Conservation (phyloP, 2,888 invertebrate genomes). For the Megastigmus dorsalis region DNA sequence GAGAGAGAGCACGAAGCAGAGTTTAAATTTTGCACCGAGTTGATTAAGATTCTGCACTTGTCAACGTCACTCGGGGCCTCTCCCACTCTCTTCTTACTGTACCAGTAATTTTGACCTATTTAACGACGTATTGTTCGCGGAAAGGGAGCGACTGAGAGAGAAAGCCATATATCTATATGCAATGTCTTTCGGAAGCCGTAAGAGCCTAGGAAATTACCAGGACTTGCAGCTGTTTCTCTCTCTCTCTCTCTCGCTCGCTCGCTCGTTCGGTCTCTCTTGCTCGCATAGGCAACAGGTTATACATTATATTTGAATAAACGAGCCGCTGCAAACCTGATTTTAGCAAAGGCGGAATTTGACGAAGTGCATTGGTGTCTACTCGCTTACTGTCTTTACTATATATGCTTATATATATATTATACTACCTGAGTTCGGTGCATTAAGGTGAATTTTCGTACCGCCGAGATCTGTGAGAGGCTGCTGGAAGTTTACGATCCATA, state of each 20-base stretch:
- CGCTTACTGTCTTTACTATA: too few species aligned
- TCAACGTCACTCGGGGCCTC: background rate
- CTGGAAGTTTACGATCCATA: too few species aligned
- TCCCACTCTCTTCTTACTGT: background rate
- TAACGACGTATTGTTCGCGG: constrained; percentile 19
- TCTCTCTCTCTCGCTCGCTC: too few species aligned
- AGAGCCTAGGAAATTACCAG: background rate
- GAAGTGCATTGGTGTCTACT: too few species aligned
- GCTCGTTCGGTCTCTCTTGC: too few species aligned
- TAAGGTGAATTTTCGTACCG: too few species aligned
- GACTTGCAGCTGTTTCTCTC: too few species aligned
- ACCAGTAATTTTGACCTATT: constrained; percentile 18
- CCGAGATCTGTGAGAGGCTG: too few species aligned
- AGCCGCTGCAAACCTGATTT: background rate
- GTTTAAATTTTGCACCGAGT: background rate
- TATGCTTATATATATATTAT: too few species aligned
- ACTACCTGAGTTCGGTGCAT: too few species aligned
- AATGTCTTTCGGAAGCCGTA: background rate
- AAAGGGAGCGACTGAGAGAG: background rate
- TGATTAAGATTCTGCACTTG: constrained; percentile 3
- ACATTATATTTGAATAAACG: constrained; percentile 7
- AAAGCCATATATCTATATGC: background rate
- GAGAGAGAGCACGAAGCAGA: background rate
- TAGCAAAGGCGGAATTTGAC: too few species aligned
- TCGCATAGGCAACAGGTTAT: constrained; percentile 14